These are phyloP conservation scores for Cirrhinus molitorella DNA, from an alignment of 2,797 vertebrate species.

Conservation along the genomic window DNA sequence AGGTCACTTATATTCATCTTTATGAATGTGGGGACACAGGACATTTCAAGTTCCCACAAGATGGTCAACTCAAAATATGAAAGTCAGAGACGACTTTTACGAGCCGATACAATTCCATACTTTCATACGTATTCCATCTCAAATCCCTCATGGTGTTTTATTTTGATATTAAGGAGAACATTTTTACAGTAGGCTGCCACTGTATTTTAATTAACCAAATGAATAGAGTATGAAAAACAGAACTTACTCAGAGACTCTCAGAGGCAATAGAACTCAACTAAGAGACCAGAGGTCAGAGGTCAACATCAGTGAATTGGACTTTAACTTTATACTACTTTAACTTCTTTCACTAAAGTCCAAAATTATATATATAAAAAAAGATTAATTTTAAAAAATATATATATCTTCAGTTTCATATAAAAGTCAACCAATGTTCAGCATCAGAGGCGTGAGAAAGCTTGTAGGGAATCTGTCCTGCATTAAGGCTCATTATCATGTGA, in stretches of 20 bases:
- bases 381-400: neutral
- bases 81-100: neutral
- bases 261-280: constrained; percentile 3
- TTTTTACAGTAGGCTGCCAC: constrained; percentile 18
- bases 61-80: neutral
- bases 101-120: too few relatives aligned
- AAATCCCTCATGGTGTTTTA: neutral
- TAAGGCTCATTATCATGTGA: constrained; percentile 46
- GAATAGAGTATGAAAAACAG: neutral
- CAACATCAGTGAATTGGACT: neutral
- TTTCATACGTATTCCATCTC: too few relatives aligned
- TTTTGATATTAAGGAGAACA: neutral
- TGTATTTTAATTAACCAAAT: neutral
- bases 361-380: neutral
- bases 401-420: neutral
- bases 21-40: constrained; percentile 23
- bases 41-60: constrained; percentile 35
- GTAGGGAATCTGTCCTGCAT: neutral
- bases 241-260: constrained; percentile 6
- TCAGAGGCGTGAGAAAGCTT: neutral
- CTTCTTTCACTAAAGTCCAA: neutral
- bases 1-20: constrained; percentile 63
- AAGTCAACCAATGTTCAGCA: neutral
- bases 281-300: constrained; percentile 8
- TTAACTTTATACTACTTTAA: neutral